Evolutionary conservation across 2,888 invertebrate genomes (phyloP).

Genomic region (Drosophila subquinaria): DNA sequence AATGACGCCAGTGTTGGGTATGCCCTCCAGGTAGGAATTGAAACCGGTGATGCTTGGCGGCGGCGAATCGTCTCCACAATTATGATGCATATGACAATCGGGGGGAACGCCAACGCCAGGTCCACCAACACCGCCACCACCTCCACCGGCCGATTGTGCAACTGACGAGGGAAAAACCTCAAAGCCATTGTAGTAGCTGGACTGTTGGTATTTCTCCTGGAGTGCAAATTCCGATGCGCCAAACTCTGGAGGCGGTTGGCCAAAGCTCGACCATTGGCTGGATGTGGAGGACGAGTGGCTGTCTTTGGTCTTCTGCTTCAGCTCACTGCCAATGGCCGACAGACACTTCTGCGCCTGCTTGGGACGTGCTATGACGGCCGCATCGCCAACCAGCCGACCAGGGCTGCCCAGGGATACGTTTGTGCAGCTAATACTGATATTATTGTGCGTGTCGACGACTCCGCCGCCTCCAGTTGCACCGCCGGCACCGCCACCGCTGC

Average conservation of each 20-base stretch:
- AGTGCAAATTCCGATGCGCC: conserved; percentile 46
- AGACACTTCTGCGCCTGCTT: conserved; percentile 77
- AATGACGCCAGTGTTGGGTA: conserved; percentile 84
- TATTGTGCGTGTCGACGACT: conserved; percentile 78
- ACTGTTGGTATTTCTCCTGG: conserved; percentile 84
- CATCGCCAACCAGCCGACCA: conserved; percentile 78
- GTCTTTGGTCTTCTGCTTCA: conserved; percentile 84
- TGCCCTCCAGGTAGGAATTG: conserved; percentile 85
- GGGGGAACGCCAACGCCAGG: conserved; percentile 54
- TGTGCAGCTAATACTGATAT: conserved; percentile 83
- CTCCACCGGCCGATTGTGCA: conserved; percentile 23
- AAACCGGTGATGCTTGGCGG: conserved; percentile 84
- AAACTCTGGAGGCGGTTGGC: conserved; percentile 52
- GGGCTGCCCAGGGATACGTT: conserved; percentile 70
- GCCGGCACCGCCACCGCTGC: conserved; percentile 47
- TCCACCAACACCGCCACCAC: conserved; percentile 14
- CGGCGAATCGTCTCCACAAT: conserved; percentile 85
- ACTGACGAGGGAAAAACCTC: conserved; percentile 79
- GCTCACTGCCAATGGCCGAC: conserved; percentile 85
- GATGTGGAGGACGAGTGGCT: conserved; percentile 61
- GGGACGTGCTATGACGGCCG: conserved; percentile 82
- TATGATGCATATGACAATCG: conserved; percentile 83
- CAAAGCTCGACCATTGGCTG: conserved; percentile 69
- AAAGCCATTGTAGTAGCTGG: conserved; percentile 84
- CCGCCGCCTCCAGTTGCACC: conserved; percentile 32